phyloP scores from a whole-genome alignment of 2,797 vertebrate species.

The Cuniculus paca region DNA sequence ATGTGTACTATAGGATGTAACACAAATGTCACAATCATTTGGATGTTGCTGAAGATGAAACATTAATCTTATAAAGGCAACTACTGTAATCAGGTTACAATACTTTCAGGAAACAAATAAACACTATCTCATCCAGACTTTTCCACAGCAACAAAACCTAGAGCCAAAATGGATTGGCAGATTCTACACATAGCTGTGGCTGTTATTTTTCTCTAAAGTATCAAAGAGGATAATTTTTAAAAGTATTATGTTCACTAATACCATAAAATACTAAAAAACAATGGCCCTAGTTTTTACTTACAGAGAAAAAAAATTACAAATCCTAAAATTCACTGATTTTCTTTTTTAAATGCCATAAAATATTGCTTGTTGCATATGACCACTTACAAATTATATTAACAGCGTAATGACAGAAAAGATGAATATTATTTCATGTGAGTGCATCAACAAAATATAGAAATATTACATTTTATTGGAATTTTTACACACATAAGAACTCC shows the following conservation, averaged over 20 bases:
- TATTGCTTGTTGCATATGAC: conserved; percentile 13
- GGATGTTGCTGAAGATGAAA: conserved; percentile 59
- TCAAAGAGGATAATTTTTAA: background rate
- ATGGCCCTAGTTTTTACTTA: conserved; percentile 8
- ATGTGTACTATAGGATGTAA: conserved; percentile 49
- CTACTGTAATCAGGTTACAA: conserved; percentile 44
- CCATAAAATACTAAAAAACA: conserved; percentile 39
- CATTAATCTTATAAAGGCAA: conserved; percentile 67
- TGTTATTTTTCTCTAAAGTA: conserved; percentile 5
- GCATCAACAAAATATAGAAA: conserved; percentile 57
- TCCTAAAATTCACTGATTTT: conserved; percentile 44
- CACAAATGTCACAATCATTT: conserved; percentile 65
- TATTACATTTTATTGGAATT: background rate
- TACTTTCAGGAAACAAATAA: conserved; percentile 72
- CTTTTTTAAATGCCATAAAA: conserved; percentile 41
- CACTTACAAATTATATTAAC: conserved; percentile 2
- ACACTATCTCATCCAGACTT: background rate
- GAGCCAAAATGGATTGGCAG: conserved; percentile 14
- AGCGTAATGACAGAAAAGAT: conserved; percentile 46
- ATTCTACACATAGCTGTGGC: background rate
- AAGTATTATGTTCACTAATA: conserved; percentile 18
- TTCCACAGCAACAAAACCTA: conserved; percentile 23
- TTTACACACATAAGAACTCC: conserved; percentile 7
- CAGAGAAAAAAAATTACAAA: conserved; percentile 54
- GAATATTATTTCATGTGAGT: conserved; percentile 22